Percentiles rank a stretch among this genome's conserved stretches.
Conservation (phyloP, 2,888 invertebrate species). For the Xanthostigma xanthostigma region DNA sequence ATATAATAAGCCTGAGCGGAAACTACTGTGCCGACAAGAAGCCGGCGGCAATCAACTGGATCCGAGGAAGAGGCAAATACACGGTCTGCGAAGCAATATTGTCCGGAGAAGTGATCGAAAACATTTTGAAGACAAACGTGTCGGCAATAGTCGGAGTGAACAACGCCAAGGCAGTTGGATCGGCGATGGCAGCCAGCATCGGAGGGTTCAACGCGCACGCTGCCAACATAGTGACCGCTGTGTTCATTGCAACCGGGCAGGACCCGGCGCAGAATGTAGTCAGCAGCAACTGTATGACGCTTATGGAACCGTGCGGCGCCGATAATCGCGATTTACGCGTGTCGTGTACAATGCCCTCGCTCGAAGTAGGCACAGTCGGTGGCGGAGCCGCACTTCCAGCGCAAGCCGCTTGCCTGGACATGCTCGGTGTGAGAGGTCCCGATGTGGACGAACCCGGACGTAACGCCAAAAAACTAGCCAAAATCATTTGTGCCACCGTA, state of each 20-base stretch:
- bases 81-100: conserved; percentile 87
- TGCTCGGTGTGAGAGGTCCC: conserved; percentile 67
- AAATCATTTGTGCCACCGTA: conserved; percentile 83
- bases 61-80: conserved; percentile 87
- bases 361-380: conserved; percentile 90
- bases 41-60: conserved; percentile 92
- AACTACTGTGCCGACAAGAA: conserved; percentile 97
- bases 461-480: conserved; percentile 74
- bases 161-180: conserved; percentile 85
- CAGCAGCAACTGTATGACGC: conserved; percentile 88
- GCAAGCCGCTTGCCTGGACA: conserved; percentile 77
- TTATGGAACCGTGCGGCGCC: conserved; percentile 73
- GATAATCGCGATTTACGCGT: conserved; percentile 72
- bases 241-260: conserved; percentile 93
- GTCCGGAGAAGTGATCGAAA: conserved; percentile 52
- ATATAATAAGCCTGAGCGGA: conserved; percentile 86
- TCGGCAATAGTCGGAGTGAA: conserved; percentile 74
- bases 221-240: conserved; percentile 92
- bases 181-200: conserved; percentile 83
- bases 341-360: conserved; percentile 90
- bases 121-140: conserved; percentile 72
- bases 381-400: conserved; percentile 88
- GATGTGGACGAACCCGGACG: conserved; percentile 58
- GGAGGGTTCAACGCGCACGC: conserved; percentile 84
- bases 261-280: conserved; percentile 94